phyloP scores from a whole-genome alignment of 2,797 vertebrate genomes.

The Halcyon badia region DNA sequence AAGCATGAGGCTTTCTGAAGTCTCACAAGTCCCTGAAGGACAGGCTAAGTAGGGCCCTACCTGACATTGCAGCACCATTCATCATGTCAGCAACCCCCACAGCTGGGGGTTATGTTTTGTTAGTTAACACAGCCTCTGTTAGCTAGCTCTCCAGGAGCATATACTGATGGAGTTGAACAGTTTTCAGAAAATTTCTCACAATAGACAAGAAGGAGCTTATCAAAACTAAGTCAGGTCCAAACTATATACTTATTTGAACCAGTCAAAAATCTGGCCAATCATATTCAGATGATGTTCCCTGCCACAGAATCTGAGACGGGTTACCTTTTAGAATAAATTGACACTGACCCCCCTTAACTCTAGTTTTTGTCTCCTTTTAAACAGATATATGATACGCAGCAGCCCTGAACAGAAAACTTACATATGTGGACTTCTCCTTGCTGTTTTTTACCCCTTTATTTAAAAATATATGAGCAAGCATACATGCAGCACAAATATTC shows the following conservation, averaged over 20 bases:
- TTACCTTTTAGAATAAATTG: neutral
- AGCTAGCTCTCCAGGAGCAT: neutral
- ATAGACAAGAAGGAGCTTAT: neutral
- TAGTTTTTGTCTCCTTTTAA: neutral
- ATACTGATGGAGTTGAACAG: neutral
- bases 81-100: slow-evolving; percentile 42
- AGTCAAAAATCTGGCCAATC: neutral
- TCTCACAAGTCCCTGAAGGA: neutral
- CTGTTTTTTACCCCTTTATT: neutral
- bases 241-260: neutral
- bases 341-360: neutral
- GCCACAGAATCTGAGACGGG: neutral
- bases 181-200: slow-evolving; percentile 9
- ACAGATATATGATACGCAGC: neutral
- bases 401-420: neutral
- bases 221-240: neutral
- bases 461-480: neutral
- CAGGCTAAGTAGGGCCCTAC: neutral
- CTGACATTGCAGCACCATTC: slow-evolving; percentile 32
- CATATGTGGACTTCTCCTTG: neutral
- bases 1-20: neutral
- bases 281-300: neutral
- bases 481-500: neutral
- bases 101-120: slow-evolving; percentile 18
- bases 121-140: slow-evolving; percentile 36